Evolutionary conservation across 2,113 vertebrate genomes (phyloP), one percentile per base, ranked within the genome.

Genomic region (Condylura cristata): DNA sequence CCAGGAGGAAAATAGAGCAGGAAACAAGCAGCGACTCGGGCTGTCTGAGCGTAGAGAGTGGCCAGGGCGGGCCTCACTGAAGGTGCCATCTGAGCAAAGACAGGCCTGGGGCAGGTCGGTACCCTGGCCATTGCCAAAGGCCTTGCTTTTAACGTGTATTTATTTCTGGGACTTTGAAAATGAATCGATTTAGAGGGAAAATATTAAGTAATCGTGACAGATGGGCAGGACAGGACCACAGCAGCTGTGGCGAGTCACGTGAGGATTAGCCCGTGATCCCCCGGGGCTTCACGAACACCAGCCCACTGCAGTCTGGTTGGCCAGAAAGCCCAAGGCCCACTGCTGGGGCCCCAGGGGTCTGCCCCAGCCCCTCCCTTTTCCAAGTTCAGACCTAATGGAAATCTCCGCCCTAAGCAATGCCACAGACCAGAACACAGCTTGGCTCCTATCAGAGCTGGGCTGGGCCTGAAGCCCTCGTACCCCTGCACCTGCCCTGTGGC

Each of bases 21-120:
- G 39, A 22, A 28, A 17, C 46, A 1, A 10, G 34, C 24, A 75
- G 8, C 28, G 12, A 28, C 4, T 0, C 34, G 2, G 0, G 41
- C 61, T 61, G 20, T 18, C 5, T 8, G 16, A 30, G 74, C 7
- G 11, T 39, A 48, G 5, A 18, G 17, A 6, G 20, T 5, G 2
- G 39, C n/a, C 65, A 41, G 66, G 58, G 51, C n/a, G 5, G 2
- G 48, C 68, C 60, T 86, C 32, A 0, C 56, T 61, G 86, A 3
- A n/a, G 53, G 56, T 68, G 83, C 41, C 11, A 5, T 37, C 75
- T 5, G 28, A 39, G 14, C 53, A 22, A 37, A 48, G 41, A 12
- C 0, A 1, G 48, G 44, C 44, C 10, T 2, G 51, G 18, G 51
- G 51, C 14, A 8, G 6, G 72, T 26, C 53, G 13, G n/a, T 0